Evolutionary conservation across 2,797 vertebrate species (phyloP).

Genomic region (Coccyzus lansbergi): DNA sequence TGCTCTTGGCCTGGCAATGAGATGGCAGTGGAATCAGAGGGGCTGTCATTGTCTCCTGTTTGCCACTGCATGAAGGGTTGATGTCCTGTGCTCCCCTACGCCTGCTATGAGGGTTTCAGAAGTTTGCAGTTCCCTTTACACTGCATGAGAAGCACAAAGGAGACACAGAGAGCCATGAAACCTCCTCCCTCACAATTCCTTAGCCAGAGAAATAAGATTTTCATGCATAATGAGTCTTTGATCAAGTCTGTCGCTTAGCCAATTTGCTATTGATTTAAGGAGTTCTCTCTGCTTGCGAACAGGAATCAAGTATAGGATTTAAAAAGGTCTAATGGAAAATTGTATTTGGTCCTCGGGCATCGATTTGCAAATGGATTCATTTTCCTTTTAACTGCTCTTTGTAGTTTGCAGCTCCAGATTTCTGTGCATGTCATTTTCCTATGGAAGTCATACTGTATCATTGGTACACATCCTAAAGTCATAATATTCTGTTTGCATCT

Average conservation of each 20-base stretch:
- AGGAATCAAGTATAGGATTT: background rate
- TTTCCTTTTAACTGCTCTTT: slow-evolving; percentile 38
- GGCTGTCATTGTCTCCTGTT: background rate
- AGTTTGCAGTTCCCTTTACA: slow-evolving; percentile 16
- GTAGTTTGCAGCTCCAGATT: slow-evolving; percentile 17
- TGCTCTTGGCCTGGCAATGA: background rate
- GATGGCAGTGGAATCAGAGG: background rate
- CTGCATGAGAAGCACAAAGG: background rate
- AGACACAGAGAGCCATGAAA: background rate
- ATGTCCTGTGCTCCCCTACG: background rate
- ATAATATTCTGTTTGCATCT: background rate
- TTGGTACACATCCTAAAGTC: background rate
- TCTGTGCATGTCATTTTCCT: slow-evolving; percentile 5
- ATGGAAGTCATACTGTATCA: background rate
- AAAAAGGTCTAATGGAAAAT: slow-evolving; percentile 46
- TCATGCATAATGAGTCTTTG: slow-evolving; percentile 49
- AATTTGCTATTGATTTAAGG: slow-evolving; percentile 47
- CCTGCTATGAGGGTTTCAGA: fast-evolving
- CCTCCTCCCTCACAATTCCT: background rate
- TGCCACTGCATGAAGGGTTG: fast-evolving
- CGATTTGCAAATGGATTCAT: background rate
- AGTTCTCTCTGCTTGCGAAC: slow-evolving; percentile 14
- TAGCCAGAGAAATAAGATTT: slow-evolving; percentile 36
- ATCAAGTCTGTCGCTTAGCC: slow-evolving; percentile 30
- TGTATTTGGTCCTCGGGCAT: slow-evolving; percentile 8